Evolutionary conservation across 2,888 invertebrate species (phyloP).

Genomic region (Octodonta nipae): DNA sequence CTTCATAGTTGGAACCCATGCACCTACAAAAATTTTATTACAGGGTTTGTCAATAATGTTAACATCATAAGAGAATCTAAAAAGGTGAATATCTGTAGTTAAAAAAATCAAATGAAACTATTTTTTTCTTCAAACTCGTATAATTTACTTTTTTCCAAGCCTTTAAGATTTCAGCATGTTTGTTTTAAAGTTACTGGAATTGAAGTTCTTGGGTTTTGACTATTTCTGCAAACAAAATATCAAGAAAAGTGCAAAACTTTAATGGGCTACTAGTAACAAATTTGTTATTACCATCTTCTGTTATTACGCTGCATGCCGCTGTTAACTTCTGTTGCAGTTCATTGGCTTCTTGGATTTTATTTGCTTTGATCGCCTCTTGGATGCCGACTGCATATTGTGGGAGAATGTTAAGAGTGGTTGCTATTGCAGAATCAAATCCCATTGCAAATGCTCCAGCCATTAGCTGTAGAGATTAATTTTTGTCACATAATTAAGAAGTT

Average conservation of each 20-base stretch:
- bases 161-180: too few species aligned
- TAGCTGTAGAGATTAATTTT: conserved; percentile 37
- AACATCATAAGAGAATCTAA: too few species aligned
- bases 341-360: conserved; percentile 37
- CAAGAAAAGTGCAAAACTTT: background rate
- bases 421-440: conserved; percentile 60
- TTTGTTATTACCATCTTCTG: conserved; percentile 10
- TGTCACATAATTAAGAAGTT: background rate
- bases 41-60: background rate
- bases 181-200: too few species aligned
- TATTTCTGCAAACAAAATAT: too few species aligned
- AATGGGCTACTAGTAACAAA: too few species aligned
- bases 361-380: conserved; percentile 37
- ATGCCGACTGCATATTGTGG: conserved; percentile 47
- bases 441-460: conserved; percentile 51
- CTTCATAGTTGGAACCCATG: conserved; percentile 60
- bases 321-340: conserved; percentile 36
- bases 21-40: conserved; percentile 37
- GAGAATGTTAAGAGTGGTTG: conserved; percentile 55
- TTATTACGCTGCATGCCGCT: conserved; percentile 7
- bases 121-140: too few species aligned
- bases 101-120: too few species aligned
- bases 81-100: too few species aligned
- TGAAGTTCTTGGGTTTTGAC: too few species aligned
- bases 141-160: too few species aligned